Base-by-base conservation (phyloP, 2,888 invertebrate genomes). In the Nemotelus pantherinus region DNA sequence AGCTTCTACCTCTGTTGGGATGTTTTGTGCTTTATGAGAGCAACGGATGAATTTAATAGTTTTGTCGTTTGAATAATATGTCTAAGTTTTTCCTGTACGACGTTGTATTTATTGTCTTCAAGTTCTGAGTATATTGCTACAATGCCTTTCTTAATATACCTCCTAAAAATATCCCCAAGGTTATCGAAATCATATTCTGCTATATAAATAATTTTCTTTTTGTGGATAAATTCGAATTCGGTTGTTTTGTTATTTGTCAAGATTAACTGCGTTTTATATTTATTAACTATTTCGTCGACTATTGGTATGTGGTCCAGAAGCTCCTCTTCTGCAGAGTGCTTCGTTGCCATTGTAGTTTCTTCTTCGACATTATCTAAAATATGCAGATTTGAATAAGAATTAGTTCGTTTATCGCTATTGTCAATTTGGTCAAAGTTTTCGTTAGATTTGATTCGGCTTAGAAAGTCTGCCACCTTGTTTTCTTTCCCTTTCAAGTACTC, bases 181-280 rank as follows among this genome's bases (percentile, higher is more conserved):
- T 65, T 74, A 2, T 58, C 48, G 58, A 53, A 45, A 0, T 77
- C 39, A 0, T 76, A 48, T 58, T 50, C 45, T 67, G 78, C 77
- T 2, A 78, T 58, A 53, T 77, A 7, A 4, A 80, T 79, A 2
- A 79, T 77, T 77, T 57, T 76, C 70, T 79, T 72, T 5, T 44
- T 41, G 50, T 77, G 75, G 53, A 78, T 41, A 0, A 44, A 53
- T 39, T 76, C 45, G 9, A 81, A 25, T 64, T 80, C 79, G 7
- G 25, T 43, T 7, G 3, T 50, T 47, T 58, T 68, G 65, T 60
- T 79, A 53, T 80, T 78, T 5, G 78, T 78, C 72, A 81, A 60
- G 43, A 80, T 80, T 25, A 80, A 74, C 60, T 80, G 80, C 5
- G 77, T 79, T 72, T 74, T 80, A 63, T 79, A 80, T 75, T 79